phyloP scores from a whole-genome alignment of 2,113 vertebrate species.

The Cyprinus carpio region DNA sequence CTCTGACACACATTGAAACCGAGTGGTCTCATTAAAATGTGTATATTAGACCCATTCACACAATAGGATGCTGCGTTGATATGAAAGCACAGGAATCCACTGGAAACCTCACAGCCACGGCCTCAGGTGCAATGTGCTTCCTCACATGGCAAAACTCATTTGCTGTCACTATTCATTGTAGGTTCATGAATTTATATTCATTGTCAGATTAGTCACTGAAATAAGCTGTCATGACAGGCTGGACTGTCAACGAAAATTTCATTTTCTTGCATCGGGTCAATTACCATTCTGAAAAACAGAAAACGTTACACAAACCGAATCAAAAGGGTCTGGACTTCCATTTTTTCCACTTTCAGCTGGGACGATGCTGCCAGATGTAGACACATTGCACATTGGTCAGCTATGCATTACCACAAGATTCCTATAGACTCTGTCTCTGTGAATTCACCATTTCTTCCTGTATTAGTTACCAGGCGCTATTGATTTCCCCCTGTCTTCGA shows the following conservation, averaged over 20 bases:
- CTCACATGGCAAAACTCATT: slow-evolving; percentile 48
- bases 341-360: no score
- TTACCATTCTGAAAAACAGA: slow-evolving; percentile 40
- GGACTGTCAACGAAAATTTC: slow-evolving; percentile 46
- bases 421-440: slow-evolving; percentile 36
- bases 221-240: slow-evolving; percentile 50
- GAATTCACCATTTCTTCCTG: slow-evolving; percentile 53
- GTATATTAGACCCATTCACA: slow-evolving; percentile 33
- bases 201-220: slow-evolving; percentile 51
- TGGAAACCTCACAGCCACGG: slow-evolving; percentile 1
- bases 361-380: neutral
- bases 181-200: slow-evolving; percentile 57
- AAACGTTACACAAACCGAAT: neutral
- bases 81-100: slow-evolving; percentile 30
- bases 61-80: slow-evolving; percentile 1
- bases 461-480: slow-evolving; percentile 53
- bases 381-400: slow-evolving; percentile 22
- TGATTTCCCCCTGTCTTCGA: slow-evolving; percentile 55
- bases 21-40: slow-evolving; percentile 27
- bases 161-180: slow-evolving; percentile 54
- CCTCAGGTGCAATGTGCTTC: slow-evolving; percentile 40
- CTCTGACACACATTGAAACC: slow-evolving; percentile 12
- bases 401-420: slow-evolving; percentile 28
- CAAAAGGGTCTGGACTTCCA: slow-evolving; percentile 4
- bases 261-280: slow-evolving; percentile 49